These are phyloP conservation scores for Papilio aristodemus DNA, from an alignment of 1,140 invertebrate genomes.

Conservation along the genomic window DNA sequence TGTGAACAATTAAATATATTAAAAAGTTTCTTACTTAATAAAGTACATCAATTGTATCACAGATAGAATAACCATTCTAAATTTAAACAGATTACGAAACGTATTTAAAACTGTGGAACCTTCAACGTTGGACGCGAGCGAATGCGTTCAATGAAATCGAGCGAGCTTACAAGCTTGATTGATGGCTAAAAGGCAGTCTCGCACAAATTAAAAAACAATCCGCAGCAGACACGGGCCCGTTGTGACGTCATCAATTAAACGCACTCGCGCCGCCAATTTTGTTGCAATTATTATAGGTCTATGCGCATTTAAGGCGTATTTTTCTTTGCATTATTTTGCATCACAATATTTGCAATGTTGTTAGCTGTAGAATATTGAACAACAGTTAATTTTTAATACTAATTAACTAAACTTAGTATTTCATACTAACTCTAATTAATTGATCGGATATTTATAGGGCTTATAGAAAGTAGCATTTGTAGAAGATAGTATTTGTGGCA, in stretches of 20 bases:
- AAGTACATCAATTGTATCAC: background rate
- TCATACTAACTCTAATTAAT: no score
- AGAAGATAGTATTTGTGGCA: no score
- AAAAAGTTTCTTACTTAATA: background rate
- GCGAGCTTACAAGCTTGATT: conserved; percentile 63
- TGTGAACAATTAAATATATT: no score
- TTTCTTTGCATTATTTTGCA: background rate
- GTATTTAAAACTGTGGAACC: conserved; percentile 41
- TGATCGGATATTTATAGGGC: no score
- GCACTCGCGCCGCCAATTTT: conserved; percentile 29
- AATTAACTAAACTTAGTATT: background rate
- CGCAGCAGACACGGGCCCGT: conserved; percentile 39
- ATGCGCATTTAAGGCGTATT: conserved; percentile 10
- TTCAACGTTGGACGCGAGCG: conserved; percentile 35
- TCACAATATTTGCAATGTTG: background rate
- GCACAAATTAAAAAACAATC: conserved; percentile 61
- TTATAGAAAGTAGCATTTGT: no score
- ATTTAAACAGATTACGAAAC: conserved; percentile 27
- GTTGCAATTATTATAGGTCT: conserved; percentile 30
- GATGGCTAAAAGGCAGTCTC: conserved; percentile 63
- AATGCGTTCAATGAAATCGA: conserved; percentile 40
- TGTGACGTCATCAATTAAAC: conserved; percentile 55
- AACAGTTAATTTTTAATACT: background rate
- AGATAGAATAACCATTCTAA: conserved; percentile 16
- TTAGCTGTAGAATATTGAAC: background rate